Percentiles rank a stretch among this genome's conserved stretches.
phyloP scores from a whole-genome alignment of 2,113 vertebrate species.

The Phylloscopus trochiloides region DNA sequence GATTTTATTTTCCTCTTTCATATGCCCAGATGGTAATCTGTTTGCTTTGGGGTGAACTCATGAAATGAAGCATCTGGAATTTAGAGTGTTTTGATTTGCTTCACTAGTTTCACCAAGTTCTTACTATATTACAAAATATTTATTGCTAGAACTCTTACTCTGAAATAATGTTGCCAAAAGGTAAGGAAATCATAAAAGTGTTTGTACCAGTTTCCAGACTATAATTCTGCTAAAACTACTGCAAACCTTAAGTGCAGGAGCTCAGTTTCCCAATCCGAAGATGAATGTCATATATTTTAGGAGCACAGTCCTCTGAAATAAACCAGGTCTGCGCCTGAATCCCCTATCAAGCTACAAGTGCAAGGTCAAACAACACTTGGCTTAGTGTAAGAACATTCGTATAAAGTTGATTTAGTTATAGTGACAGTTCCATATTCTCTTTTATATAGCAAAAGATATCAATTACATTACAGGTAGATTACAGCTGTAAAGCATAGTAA shows the following conservation, averaged over 20 bases:
- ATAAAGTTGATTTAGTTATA: not conserved
- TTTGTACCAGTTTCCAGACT: not conserved
- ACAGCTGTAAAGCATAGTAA: not conserved
- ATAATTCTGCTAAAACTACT: not conserved
- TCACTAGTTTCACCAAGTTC: constrained; percentile 14
- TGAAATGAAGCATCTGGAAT: constrained; percentile 50
- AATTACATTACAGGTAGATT: not conserved
- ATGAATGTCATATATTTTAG: not conserved
- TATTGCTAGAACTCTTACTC: not conserved
- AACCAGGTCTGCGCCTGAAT: not conserved
- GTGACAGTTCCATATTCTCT: not conserved
- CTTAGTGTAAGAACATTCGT: not conserved
- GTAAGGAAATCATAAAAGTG: not conserved
- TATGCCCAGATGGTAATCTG: constrained; percentile 26
- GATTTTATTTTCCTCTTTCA: constrained; percentile 16
- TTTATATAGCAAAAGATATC: not conserved
- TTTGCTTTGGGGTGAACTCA: constrained; percentile 37
- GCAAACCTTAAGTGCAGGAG: not conserved
- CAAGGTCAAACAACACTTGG: constrained; percentile 22
- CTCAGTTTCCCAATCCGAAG: not conserved
- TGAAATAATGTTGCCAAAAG: not conserved
- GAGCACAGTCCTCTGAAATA: not conserved
- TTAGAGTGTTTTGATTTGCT: constrained; percentile 43
- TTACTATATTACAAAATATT: not conserved
- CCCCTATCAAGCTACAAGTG: not conserved